phyloP scores from a whole-genome alignment of 2,797 vertebrate genomes.

The Platyrinchus mystaceus region DNA sequence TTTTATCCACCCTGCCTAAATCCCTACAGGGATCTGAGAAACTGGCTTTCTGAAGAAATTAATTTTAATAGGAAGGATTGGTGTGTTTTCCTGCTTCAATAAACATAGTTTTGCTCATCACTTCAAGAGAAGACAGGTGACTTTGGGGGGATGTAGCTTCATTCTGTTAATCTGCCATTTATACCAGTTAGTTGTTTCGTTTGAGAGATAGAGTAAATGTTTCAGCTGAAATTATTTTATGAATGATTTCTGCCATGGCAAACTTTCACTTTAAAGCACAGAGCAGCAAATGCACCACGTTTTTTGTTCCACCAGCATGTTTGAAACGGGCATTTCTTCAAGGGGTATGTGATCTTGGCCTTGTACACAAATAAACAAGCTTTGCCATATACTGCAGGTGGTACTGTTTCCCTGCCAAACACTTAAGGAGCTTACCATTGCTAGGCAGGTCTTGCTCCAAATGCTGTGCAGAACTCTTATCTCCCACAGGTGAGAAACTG shows the following conservation, averaged over 20 bases:
- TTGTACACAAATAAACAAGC: background rate
- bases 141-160: accelerated
- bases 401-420: background rate
- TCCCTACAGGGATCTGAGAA: background rate
- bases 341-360: background rate
- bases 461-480: background rate
- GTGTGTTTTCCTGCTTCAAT: background rate
- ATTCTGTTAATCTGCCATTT: background rate
- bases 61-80: background rate
- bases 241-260: background rate
- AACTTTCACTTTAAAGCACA: background rate
- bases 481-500: accelerated
- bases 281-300: accelerated
- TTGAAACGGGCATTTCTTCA: background rate
- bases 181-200: background rate
- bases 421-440: background rate
- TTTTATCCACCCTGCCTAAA: background rate
- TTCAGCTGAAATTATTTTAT: background rate
- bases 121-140: background rate
- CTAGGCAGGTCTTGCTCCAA: background rate
- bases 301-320: background rate
- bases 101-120: background rate
- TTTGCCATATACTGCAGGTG: background rate
- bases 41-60: background rate
- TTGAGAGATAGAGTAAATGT: background rate